Conservation (phyloP, 2,888 invertebrate genomes). For the Parnassius glacialis region DNA sequence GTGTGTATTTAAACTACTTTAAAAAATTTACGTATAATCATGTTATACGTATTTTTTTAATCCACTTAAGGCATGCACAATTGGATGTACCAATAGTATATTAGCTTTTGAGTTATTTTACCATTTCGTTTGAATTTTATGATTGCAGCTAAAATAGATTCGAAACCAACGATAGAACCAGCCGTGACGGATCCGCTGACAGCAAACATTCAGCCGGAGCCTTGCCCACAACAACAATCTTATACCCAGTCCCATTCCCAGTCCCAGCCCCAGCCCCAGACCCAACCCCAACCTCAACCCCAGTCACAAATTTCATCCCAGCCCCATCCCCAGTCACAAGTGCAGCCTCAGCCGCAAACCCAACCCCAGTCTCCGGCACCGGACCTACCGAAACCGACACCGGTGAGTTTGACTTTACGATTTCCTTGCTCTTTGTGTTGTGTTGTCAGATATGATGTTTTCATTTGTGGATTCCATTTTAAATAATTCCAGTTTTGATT, state of each 20-base stretch:
- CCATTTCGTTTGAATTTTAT: too few relatives aligned
- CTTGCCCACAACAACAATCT: slow-evolving; percentile 6
- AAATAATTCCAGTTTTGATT: neutral
- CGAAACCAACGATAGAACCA: slow-evolving; percentile 42
- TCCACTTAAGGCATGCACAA: too few relatives aligned
- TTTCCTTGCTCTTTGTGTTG: neutral
- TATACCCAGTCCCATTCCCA: slow-evolving; percentile 32
- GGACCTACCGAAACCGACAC: slow-evolving; percentile 69
- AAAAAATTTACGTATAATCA: too few relatives aligned
- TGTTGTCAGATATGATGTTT: neutral
- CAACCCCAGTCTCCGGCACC: slow-evolving; percentile 41
- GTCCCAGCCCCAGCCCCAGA: slow-evolving; percentile 47
- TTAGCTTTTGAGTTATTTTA: too few relatives aligned
- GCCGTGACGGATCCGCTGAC: slow-evolving; percentile 44
- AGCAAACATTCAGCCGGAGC: slow-evolving; percentile 23
- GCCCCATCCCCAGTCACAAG: neutral
- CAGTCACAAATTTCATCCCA: slow-evolving; percentile 25
- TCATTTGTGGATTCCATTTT: slow-evolving; percentile 1
- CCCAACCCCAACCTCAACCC: slow-evolving; percentile 62
- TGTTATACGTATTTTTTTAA: too few relatives aligned
- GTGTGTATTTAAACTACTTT: too few relatives aligned
- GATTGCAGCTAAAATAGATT: slow-evolving; percentile 45
- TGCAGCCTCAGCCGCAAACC: slow-evolving; percentile 3
- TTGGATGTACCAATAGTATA: too few relatives aligned
- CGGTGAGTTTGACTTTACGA: slow-evolving; percentile 40